Conservation (phyloP, 1,140 invertebrate genomes). For the Brachionus rubens region DNA sequence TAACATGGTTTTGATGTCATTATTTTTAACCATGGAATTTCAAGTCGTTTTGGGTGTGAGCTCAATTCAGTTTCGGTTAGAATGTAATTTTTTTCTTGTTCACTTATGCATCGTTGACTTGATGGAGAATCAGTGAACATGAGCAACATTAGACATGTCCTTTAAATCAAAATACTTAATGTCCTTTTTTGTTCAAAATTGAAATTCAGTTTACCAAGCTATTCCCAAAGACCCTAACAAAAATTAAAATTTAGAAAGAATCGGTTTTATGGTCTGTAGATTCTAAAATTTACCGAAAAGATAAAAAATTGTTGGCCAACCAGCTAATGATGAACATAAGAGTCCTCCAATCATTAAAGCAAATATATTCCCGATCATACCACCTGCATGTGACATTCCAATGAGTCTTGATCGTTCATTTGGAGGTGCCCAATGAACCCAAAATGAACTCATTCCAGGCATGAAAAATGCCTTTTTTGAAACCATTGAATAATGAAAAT, state of each 20-base stretch:
- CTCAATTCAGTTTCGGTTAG: slow-evolving; percentile 50
- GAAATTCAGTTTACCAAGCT: slow-evolving; percentile 56
- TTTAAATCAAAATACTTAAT: too few species aligned
- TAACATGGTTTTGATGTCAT: slow-evolving; percentile 79
- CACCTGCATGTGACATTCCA: slow-evolving; percentile 52
- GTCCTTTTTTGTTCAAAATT: too few species aligned
- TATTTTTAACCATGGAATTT: slow-evolving; percentile 69
- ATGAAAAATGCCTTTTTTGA: slow-evolving; percentile 48
- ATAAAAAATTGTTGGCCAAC: slow-evolving; percentile 46
- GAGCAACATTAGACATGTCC: too few species aligned
- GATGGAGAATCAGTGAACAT: slow-evolving; percentile 54
- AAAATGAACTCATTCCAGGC: slow-evolving; percentile 52
- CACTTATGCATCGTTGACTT: slow-evolving; percentile 52
- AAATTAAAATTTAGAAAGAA: background rate
- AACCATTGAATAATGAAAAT: background rate
- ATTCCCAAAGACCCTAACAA: slow-evolving; percentile 49
- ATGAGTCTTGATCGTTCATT: slow-evolving; percentile 52
- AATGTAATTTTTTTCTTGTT: slow-evolving; percentile 55
- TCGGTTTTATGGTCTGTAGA: background rate
- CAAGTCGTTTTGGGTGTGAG: background rate
- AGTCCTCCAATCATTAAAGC: slow-evolving; percentile 47
- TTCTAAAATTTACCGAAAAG: slow-evolving; percentile 48
- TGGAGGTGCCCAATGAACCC: slow-evolving; percentile 55
- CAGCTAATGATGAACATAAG: slow-evolving; percentile 17
- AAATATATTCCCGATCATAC: slow-evolving; percentile 48